These are phyloP conservation scores for Epinephelus cyanopodus DNA, from an alignment of 2,113 vertebrate genomes.

Conservation along the genomic window DNA sequence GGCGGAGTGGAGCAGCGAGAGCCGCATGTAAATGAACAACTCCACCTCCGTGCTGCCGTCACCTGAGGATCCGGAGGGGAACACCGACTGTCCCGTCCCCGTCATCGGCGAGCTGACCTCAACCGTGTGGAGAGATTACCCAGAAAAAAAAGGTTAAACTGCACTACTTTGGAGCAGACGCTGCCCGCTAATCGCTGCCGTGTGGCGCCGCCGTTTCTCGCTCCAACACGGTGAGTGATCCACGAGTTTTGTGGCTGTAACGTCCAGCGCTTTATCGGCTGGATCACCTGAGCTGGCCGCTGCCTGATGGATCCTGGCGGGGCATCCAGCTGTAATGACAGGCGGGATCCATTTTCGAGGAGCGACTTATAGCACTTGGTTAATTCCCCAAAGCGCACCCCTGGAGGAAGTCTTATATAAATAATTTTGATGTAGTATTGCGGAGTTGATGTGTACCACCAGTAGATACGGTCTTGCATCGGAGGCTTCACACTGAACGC, in stretches of 20 bases:
- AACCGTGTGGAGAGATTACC: background rate
- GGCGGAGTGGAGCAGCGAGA: constrained; percentile 77
- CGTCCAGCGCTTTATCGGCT: constrained; percentile 22
- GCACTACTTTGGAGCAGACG: constrained; percentile 53
- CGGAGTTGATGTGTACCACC: background rate
- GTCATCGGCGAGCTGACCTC: constrained; percentile 19
- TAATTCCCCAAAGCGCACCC: constrained; percentile 7
- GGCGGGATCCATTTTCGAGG: background rate
- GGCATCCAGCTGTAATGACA: constrained; percentile 33
- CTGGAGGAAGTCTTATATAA: background rate
- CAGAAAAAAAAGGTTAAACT: constrained; percentile 30
- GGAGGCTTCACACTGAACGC: background rate
- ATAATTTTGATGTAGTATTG: background rate
- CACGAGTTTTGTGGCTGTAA: constrained; percentile 42
- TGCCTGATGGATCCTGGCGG: constrained; percentile 6
- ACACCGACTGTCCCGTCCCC: constrained; percentile 14
- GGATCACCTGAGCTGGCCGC: constrained; percentile 12
- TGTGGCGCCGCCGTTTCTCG: constrained; percentile 47
- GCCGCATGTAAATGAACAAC: constrained; percentile 76
- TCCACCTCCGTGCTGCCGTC: constrained; percentile 48
- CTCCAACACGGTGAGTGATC: constrained; percentile 76
- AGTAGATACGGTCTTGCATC: background rate
- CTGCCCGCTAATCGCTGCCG: constrained; percentile 36
- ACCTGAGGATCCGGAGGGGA: constrained; percentile 56
- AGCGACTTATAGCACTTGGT: constrained; percentile 50